Evolutionary conservation across 2,113 vertebrate species (phyloP).

Genomic region (Gasterosteus nipponicus): DNA sequence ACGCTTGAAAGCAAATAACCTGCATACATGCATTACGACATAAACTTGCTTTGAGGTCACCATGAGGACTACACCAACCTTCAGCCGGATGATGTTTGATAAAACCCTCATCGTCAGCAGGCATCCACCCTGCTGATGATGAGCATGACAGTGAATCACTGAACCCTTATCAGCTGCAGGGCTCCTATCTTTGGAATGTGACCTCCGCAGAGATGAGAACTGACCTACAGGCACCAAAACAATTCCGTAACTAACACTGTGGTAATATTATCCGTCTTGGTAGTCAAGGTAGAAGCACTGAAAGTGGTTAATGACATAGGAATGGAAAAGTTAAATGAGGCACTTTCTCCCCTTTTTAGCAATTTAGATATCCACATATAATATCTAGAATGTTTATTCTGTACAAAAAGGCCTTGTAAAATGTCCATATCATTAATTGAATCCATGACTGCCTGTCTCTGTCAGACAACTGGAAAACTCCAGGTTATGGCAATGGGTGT

Average conservation of each 20-base stretch:
- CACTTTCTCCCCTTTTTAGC: not conserved
- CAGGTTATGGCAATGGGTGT: not conserved
- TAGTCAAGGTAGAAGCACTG: not conserved
- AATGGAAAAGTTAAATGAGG: not conserved
- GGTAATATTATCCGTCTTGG: not conserved
- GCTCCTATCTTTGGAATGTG: slow-evolving; percentile 35
- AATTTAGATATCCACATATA: not conserved
- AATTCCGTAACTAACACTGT: slow-evolving; percentile 10
- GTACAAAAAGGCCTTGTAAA: not conserved
- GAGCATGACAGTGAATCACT: slow-evolving; percentile 65
- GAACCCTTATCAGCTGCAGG: slow-evolving; percentile 51
- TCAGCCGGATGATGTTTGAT: slow-evolving; percentile 27
- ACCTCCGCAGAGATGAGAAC: slow-evolving; percentile 54
- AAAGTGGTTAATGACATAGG: not conserved
- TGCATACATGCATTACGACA: not conserved
- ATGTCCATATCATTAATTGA: not conserved
- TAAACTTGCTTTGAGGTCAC: slow-evolving; percentile 10
- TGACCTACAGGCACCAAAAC: slow-evolving; percentile 40
- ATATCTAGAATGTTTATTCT: not conserved
- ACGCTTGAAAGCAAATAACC: not conserved
- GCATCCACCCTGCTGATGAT: slow-evolving; percentile 44
- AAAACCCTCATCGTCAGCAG: slow-evolving; percentile 53
- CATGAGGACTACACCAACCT: not conserved
- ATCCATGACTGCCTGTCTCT: not conserved
- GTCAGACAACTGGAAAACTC: not conserved